Evolutionary conservation across 2,888 invertebrate genomes (phyloP).

Genomic region (Tortricodes alternella): DNA sequence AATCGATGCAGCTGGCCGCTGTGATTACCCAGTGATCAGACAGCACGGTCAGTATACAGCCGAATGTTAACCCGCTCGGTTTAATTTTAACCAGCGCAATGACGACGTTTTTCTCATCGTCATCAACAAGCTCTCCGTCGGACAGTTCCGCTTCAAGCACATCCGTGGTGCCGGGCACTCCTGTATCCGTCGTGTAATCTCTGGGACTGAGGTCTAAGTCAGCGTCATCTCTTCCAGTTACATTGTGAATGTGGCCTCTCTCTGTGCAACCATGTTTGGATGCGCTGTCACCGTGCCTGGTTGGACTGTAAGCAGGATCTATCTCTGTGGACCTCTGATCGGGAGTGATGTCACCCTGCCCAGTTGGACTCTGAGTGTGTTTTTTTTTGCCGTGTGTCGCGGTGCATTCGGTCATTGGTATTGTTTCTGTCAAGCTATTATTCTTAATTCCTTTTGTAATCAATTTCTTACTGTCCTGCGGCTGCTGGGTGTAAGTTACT

Average conservation of each 20-base stretch:
- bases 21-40: constrained; percentile 59
- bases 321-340: too few relatives aligned
- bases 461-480: too few relatives aligned
- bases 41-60: constrained; percentile 63
- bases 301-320: too few relatives aligned
- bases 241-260: neutral
- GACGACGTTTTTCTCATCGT: constrained; percentile 40
- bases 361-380: too few relatives aligned
- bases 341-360: too few relatives aligned
- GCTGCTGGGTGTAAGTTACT: neutral
- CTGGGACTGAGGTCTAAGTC: neutral
- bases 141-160: constrained; percentile 20
- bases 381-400: too few relatives aligned
- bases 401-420: too few relatives aligned
- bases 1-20: constrained; percentile 67
- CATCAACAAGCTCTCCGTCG: constrained; percentile 44
- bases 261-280: too few relatives aligned
- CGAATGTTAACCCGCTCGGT: constrained; percentile 55
- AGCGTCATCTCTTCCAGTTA: neutral
- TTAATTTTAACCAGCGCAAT: constrained; percentile 59
- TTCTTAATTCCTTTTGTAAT: too few relatives aligned
- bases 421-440: too few relatives aligned
- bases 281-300: too few relatives aligned
- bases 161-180: neutral
- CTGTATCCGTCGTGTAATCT: neutral